Conservation (phyloP, 2,888 invertebrate genomes). For the Eupithecia inturbata region DNA sequence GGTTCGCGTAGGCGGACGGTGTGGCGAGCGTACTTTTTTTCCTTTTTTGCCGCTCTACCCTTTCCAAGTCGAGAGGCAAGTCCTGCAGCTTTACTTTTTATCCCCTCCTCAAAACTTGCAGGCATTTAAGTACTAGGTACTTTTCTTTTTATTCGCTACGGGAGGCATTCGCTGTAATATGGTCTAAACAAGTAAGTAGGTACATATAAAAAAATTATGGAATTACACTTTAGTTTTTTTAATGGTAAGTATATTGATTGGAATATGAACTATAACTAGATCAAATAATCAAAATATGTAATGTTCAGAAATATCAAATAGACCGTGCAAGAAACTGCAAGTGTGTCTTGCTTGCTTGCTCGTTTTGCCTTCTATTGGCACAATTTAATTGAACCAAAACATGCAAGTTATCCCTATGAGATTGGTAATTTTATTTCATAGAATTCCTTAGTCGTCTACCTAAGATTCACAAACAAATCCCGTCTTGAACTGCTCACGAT, state of each 20-base stretch:
- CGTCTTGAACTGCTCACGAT: conserved; percentile 70
- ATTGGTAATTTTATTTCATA: conserved; percentile 62
- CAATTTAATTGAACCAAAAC: conserved; percentile 39
- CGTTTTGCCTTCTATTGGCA: conserved; percentile 3
- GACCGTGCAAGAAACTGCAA: not conserved
- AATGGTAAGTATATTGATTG: not conserved
- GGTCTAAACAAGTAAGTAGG: too few relatives aligned
- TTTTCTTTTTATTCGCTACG: conserved; percentile 70
- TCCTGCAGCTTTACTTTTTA: conserved; percentile 64
- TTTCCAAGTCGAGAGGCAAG: conserved; percentile 55
- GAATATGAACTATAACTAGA: not conserved
- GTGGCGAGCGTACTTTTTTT: conserved; percentile 43
- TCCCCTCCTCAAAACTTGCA: conserved; percentile 67
- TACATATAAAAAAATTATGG: conserved; percentile 18
- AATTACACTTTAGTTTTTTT: not conserved
- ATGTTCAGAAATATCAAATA: not conserved
- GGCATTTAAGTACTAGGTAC: conserved; percentile 67
- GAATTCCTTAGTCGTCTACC: conserved; percentile 61
- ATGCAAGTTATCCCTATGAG: conserved; percentile 46
- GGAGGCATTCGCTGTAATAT: conserved; percentile 43
- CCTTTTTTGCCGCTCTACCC: conserved; percentile 72
- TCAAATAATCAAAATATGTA: not conserved
- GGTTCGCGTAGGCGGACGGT: conserved; percentile 12
- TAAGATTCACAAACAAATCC: conserved; percentile 73
- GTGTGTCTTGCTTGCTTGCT: not conserved